Conservation (phyloP, 2,797 vertebrate genomes). For the Rhyacichthys aspro region DNA sequence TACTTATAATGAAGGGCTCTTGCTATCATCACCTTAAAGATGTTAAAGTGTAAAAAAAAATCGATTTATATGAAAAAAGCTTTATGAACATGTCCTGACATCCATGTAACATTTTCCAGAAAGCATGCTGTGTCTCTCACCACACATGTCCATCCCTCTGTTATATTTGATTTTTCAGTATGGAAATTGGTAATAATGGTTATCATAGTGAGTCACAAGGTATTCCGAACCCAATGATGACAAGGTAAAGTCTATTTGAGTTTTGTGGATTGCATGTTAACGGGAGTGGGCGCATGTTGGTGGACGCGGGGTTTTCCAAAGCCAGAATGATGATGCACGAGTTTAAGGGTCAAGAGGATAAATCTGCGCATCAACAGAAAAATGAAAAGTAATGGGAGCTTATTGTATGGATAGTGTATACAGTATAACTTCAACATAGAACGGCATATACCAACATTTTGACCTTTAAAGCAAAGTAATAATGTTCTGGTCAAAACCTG, state of each 20-base stretch:
- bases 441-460: too few relatives aligned
- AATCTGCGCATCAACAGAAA: slow-evolving; percentile 18
- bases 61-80: slow-evolving; percentile 60
- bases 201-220: slow-evolving; percentile 95
- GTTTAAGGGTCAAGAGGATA: slow-evolving; percentile 21
- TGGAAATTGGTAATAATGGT: slow-evolving; percentile 97
- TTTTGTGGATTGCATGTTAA: slow-evolving; percentile 63
- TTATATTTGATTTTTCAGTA: slow-evolving; percentile 86
- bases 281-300: slow-evolving; percentile 53
- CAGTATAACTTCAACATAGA: too few relatives aligned
- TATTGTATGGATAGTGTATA: neutral
- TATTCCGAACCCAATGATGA: slow-evolving; percentile 90
- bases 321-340: slow-evolving; percentile 56
- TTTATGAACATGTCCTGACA: slow-evolving; percentile 36
- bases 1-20: slow-evolving; percentile 78
- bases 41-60: slow-evolving; percentile 71
- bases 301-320: slow-evolving; percentile 15
- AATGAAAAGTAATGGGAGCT: slow-evolving; percentile 33
- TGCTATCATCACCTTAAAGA: slow-evolving; percentile 66
- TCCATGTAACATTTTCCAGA: slow-evolving; percentile 32
- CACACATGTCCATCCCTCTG: slow-evolving; percentile 64
- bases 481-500: too few relatives aligned
- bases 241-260: slow-evolving; percentile 85
- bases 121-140: slow-evolving; percentile 66
- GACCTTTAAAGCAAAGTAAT: too few relatives aligned